phyloP scores from a whole-genome alignment of 2,888 invertebrate species.

The Polymixis lichenea region DNA sequence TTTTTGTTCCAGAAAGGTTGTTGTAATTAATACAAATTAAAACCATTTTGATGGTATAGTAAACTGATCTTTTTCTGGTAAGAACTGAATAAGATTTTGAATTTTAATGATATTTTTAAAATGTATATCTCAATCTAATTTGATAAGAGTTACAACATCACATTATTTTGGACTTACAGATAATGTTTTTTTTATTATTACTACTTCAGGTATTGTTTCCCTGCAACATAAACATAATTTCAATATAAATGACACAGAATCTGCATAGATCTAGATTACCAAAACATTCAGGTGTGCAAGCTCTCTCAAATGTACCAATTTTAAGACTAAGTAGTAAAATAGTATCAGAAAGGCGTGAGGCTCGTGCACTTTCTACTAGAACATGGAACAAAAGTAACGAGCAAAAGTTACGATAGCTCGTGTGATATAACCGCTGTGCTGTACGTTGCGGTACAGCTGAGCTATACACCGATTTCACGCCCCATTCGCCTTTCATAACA shows the following conservation, averaged over 20 bases:
- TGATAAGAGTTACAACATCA: background rate
- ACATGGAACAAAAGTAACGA: conserved; percentile 82
- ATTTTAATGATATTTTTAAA: conserved; percentile 1
- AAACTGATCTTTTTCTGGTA: background rate
- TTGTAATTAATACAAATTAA: conserved; percentile 9
- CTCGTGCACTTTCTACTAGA: conserved; percentile 86
- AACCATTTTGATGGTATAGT: background rate
- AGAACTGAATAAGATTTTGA: background rate
- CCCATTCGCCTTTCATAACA: conserved; percentile 78
- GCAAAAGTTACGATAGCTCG: conserved; percentile 86
- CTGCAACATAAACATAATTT: background rate
- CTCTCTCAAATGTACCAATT: conserved; percentile 47
- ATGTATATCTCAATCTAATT: background rate
- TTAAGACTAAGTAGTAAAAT: conserved; percentile 76
- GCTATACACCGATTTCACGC: conserved; percentile 77
- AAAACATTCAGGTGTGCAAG: conserved; percentile 42
- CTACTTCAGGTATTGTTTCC: background rate
- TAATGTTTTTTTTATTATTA: background rate
- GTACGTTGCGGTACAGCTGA: conserved; percentile 70
- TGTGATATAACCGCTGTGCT: conserved; percentile 83
- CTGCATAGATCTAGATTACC: conserved; percentile 24
- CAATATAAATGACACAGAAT: conserved; percentile 13
- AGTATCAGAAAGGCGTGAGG: conserved; percentile 84
- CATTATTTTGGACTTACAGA: background rate
- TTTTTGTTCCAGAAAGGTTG: conserved; percentile 11